phyloP scores from a whole-genome alignment of 2,113 vertebrate species.

The Varanus salvator region DNA sequence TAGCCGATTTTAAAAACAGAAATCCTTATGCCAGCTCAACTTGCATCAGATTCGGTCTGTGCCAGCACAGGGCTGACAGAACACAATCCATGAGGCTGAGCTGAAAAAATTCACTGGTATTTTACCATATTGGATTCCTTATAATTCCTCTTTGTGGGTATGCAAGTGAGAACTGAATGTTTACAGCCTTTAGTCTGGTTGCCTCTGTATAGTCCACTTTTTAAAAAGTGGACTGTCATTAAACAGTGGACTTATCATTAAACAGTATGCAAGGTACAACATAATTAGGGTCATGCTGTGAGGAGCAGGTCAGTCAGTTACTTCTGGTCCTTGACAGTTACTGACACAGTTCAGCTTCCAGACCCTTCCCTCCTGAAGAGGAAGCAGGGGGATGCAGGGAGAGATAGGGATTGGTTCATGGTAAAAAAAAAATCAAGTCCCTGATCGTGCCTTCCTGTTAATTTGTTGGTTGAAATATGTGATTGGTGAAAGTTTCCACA shows the following conservation, averaged over 20 bases:
- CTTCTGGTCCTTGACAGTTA: neutral
- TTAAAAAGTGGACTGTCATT: too few relatives aligned
- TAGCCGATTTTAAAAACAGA: too few relatives aligned
- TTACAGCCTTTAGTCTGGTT: neutral
- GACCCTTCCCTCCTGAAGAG: neutral
- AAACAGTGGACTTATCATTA: too few relatives aligned
- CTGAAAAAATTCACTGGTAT: too few relatives aligned
- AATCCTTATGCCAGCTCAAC: too few relatives aligned
- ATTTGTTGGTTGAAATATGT: neutral
- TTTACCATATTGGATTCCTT: too few relatives aligned
- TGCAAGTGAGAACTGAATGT: neutral
- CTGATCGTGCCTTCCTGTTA: too few relatives aligned
- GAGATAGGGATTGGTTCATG: neutral
- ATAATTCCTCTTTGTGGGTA: too few relatives aligned
- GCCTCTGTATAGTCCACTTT: neutral
- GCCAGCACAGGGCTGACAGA: too few relatives aligned
- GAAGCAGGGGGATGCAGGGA: neutral
- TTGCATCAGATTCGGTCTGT: too few relatives aligned
- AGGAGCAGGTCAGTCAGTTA: too few relatives aligned
- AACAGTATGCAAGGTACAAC: neutral
- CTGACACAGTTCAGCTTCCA: neutral
- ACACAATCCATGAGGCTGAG: too few relatives aligned
- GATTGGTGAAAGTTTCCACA: neutral
- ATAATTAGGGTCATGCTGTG: neutral
- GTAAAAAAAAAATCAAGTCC: neutral